phyloP scores from a whole-genome alignment of 2,797 vertebrate genomes.

The Mycteria americana region DNA sequence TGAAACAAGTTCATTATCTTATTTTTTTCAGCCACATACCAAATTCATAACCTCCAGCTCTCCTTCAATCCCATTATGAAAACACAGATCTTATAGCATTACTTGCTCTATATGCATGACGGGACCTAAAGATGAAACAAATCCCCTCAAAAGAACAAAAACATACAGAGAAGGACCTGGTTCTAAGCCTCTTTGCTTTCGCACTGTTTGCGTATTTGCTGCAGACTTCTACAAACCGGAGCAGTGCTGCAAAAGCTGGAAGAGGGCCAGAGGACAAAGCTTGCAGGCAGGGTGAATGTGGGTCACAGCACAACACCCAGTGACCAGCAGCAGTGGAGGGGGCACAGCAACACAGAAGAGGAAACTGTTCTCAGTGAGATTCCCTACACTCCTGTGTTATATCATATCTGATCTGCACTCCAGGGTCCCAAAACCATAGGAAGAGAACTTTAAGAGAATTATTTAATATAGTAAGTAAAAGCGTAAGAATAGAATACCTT shows the following conservation, averaged over 20 bases:
- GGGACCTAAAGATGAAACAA: neutral
- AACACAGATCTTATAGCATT: neutral
- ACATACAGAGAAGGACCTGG: neutral
- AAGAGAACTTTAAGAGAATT: neutral
- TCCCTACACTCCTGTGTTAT: neutral
- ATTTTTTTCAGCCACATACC: neutral
- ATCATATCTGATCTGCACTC: rapidly evolving
- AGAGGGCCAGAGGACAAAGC: slow-evolving; percentile 16
- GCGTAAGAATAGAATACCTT: neutral
- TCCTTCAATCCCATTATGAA: neutral
- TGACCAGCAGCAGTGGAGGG: neutral
- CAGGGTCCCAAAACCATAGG: neutral
- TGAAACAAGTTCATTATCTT: neutral
- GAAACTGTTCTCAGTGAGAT: neutral
- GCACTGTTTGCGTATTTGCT: slow-evolving; percentile 4
- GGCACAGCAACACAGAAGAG: neutral
- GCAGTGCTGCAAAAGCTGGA: neutral
- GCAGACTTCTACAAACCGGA: slow-evolving; percentile 2
- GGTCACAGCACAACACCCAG: slow-evolving; percentile 28
- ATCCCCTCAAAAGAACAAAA: neutral
- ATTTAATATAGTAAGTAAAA: neutral
- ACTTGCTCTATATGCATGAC: neutral
- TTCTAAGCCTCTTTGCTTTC: slow-evolving; percentile 18
- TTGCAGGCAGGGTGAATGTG: slow-evolving; percentile 27
- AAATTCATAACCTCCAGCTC: neutral